These are phyloP conservation scores for Chaitophorus viminalis DNA, from an alignment of 2,888 invertebrate species.

Conservation along the genomic window DNA sequence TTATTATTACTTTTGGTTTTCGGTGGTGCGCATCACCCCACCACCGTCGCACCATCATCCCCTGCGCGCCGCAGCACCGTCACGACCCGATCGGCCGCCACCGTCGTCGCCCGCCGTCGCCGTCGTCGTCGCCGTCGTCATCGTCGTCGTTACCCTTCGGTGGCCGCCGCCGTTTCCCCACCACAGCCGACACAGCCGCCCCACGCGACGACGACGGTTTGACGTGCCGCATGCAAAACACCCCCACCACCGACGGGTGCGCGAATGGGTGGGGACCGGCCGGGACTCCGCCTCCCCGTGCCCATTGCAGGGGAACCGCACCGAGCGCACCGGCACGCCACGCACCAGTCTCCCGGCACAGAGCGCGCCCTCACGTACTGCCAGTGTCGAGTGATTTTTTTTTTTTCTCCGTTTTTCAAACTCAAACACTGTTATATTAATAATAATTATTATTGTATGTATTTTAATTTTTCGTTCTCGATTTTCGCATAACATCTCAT, in stretches of 20 bases:
- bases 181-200: neutral
- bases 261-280: conserved; percentile 57
- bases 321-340: conserved; percentile 58
- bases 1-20: conserved; percentile 36
- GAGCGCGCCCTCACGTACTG: conserved; percentile 60
- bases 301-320: conserved; percentile 59
- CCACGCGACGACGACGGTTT: conserved; percentile 35
- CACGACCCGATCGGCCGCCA: neutral
- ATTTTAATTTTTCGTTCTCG: neutral
- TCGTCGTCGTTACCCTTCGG: conserved; percentile 46
- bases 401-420: neutral
- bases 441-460: neutral
- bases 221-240: conserved; percentile 61
- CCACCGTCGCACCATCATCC: neutral
- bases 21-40: conserved; percentile 4
- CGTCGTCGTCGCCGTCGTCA: conserved; percentile 19
- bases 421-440: neutral
- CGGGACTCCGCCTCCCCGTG: conserved; percentile 57
- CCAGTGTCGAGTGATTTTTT: conserved; percentile 53
- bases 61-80: neutral
- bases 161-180: conserved; percentile 34
- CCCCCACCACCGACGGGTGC: conserved; percentile 45
- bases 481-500: neutral
- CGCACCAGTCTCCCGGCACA: conserved; percentile 61
- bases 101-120: neutral